Evolutionary conservation across 2,113 vertebrate species (phyloP).

Genomic region (Passer montanus): DNA sequence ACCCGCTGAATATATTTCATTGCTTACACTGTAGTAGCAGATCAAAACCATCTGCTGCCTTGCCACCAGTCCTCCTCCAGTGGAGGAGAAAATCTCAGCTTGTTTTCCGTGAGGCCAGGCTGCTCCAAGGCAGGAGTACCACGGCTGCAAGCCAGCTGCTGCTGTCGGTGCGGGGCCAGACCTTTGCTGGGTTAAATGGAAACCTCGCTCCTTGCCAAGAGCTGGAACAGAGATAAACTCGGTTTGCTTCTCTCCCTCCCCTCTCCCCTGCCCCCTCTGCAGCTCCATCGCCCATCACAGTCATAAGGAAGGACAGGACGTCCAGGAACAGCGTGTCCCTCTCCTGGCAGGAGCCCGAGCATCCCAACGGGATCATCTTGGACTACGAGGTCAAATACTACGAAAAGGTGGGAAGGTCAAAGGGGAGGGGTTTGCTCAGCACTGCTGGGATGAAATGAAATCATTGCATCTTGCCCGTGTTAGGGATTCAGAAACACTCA

Average conservation of each 20-base stretch:
- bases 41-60: slow-evolving; percentile 89
- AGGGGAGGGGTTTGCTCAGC: neutral
- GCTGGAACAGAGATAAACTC: slow-evolving; percentile 39
- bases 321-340: slow-evolving; percentile 93
- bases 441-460: neutral
- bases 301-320: slow-evolving; percentile 91
- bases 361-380: slow-evolving; percentile 96
- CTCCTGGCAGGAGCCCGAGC: slow-evolving; percentile 94
- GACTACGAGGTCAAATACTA: slow-evolving; percentile 99
- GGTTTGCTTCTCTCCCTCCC: slow-evolving; percentile 42
- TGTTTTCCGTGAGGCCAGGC: slow-evolving; percentile 58
- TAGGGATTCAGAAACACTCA: neutral
- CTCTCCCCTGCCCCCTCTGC: neutral
- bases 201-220: slow-evolving; percentile 45
- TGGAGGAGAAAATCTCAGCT: slow-evolving; percentile 59
- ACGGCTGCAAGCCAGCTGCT: slow-evolving; percentile 73
- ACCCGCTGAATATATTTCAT: slow-evolving; percentile 70
- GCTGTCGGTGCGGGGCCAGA: slow-evolving; percentile 45
- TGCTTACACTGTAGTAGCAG: slow-evolving; percentile 82
- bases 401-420: slow-evolving; percentile 87
- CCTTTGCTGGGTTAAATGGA: slow-evolving; percentile 57
- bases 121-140: slow-evolving; percentile 36
- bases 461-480: neutral
- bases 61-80: slow-evolving; percentile 42
- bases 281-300: slow-evolving; percentile 92